A percentile compares a stretch with the other conserved stretches of the same genome.
phyloP scores from a whole-genome alignment of 2,888 invertebrate species.

The Melieria omissa region DNA sequence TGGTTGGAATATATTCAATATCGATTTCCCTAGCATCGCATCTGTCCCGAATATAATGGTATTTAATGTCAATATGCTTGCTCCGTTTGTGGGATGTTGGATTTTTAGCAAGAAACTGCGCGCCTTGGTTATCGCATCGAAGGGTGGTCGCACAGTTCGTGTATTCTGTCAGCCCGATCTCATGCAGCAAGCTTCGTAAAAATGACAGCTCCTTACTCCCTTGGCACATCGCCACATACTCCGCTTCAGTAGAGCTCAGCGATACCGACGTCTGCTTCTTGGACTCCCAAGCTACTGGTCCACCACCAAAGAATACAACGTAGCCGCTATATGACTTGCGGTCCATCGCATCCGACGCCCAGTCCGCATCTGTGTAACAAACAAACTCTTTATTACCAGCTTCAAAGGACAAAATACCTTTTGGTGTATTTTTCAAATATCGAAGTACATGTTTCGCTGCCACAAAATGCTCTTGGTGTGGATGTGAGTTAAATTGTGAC shows the following conservation, averaged over 20 bases:
- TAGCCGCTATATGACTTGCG: constrained; percentile 39
- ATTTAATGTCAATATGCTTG: constrained; percentile 43
- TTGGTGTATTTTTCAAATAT: constrained; percentile 32
- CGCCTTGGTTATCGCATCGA: constrained; percentile 37
- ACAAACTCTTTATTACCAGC: constrained; percentile 29
- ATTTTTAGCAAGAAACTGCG: constrained; percentile 37
- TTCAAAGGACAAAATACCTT: constrained; percentile 12
- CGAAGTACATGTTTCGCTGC: constrained; percentile 42
- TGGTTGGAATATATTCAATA: constrained; percentile 32
- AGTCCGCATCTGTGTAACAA: constrained; percentile 43
- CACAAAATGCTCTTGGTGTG: constrained; percentile 41
- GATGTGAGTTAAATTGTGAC: constrained; percentile 39
- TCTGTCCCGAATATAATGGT: constrained; percentile 36
- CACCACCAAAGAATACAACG: constrained; percentile 35
- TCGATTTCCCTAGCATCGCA: constrained; percentile 24
- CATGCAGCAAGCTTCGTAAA: constrained; percentile 35
- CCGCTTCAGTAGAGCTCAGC: constrained; percentile 42
- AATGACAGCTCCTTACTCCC: constrained; percentile 39
- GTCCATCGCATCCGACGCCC: constrained; percentile 40
- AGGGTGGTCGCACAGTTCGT: constrained; percentile 6
- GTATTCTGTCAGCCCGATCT: constrained; percentile 33
- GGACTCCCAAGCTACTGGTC: constrained; percentile 42
- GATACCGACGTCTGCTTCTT: constrained; percentile 40
- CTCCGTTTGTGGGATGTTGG: constrained; percentile 40
- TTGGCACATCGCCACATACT: constrained; percentile 44